Evolutionary conservation across 2,113 vertebrate species (phyloP), one percentile per base, ranked within the genome.

Genomic region (Triplophysa tibetana): DNA sequence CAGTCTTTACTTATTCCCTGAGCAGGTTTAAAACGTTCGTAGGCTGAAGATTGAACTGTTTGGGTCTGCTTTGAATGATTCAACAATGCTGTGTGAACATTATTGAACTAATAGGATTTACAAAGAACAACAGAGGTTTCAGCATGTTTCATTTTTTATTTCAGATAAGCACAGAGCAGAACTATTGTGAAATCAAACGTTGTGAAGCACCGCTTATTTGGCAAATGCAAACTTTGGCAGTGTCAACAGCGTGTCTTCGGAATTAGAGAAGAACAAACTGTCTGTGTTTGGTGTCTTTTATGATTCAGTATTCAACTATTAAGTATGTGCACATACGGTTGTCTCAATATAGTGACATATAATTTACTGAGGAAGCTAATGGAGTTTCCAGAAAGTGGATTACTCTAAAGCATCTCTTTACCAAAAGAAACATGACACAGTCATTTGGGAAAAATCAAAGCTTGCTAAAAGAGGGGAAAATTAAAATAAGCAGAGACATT

Each of bases 281-380:
- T 12, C 19, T 12, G 29, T 81, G 64, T 68, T 61, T 75, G 70
- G 48, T 56, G 56, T 60, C 62, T 64, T 60, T 50, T 66, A n/a
- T 70, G 58, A 81, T 82, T 62, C 45, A 63, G 73, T 33, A 68
- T 81, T 78, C 65, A 74, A 80, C 16, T 56, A 29, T 12, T 19
- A 66, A 16, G 43, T 45, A 16, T 41, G 4, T 43, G 63, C n/a
- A 5, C 54, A 58, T 2, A 58, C 29, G 38, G 69, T 63, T 56
- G 58, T 64, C 29, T 56, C 66, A 33, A 23, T 65, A 11, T 69
- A 60, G 41, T 66, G 21, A 80, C 65, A 84, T 82, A 43, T 26
- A 69, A 76, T 78, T 78, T 62, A 61, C 50, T 69, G 56, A 19
- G 54, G n/a, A 50, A 67, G 41, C 38, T 75, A 82, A 85, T 80